These are phyloP conservation scores for Oreamnos americanus DNA, from an alignment of 2,113 vertebrate species.

Conservation along the genomic window DNA sequence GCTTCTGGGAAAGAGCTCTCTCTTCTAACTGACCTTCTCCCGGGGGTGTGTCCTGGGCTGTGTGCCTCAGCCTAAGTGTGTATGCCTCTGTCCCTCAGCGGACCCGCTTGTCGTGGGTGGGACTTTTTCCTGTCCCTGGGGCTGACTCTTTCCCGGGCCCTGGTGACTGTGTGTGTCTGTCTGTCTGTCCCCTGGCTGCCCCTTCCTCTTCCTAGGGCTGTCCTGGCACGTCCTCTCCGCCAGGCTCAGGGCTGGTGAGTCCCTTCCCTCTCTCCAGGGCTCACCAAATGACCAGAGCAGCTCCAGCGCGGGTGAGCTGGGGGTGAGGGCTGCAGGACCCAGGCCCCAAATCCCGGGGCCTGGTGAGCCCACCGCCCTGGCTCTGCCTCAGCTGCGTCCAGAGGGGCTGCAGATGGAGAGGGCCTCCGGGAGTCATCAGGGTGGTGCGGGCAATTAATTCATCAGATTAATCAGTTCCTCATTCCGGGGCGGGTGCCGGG, in stretches of 20 bases:
- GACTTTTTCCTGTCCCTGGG: neutral
- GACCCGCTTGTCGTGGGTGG: neutral
- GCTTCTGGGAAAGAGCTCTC: neutral
- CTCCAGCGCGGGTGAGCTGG: neutral
- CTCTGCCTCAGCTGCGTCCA: neutral
- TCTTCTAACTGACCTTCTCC: neutral
- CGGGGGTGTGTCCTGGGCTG: accelerated
- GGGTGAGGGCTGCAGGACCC: neutral
- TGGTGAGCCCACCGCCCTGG: neutral
- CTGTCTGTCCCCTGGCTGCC: neutral
- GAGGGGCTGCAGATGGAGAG: conserved; percentile 51
- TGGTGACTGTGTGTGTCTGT: accelerated
- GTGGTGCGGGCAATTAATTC: conserved; percentile 64
- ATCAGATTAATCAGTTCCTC: conserved; percentile 68
- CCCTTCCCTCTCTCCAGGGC: neutral
- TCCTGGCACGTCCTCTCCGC: neutral
- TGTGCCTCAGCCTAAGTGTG: neutral
- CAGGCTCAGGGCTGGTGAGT: accelerated
- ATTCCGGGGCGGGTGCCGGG: neutral
- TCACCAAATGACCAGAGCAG: neutral
- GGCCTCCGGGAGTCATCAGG: conserved; percentile 42
- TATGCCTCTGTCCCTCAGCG: neutral
- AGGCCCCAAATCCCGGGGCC: neutral
- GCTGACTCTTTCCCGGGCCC: neutral
- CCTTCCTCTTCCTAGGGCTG: neutral